Conservation (phyloP, 2,797 vertebrate species). For the Moxostoma hubbsi region DNA sequence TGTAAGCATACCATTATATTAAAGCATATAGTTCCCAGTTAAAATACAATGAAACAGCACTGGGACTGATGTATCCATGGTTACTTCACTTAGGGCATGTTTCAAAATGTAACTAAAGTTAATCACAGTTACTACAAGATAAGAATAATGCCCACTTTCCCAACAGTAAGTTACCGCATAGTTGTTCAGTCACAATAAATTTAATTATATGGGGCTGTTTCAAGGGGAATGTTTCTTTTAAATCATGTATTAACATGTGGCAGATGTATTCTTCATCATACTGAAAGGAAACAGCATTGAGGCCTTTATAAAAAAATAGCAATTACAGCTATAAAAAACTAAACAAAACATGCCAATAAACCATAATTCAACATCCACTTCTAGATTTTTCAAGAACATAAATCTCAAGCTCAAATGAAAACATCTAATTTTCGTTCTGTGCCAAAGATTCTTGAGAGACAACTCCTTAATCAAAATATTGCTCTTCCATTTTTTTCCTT, state of each 20-base stretch:
- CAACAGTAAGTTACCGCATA: conserved; percentile 51
- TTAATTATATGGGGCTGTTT: conserved; percentile 50
- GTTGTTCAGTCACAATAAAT: conserved; percentile 56
- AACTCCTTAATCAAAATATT: conserved; percentile 64
- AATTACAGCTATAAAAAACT: conserved; percentile 42
- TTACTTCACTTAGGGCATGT: conserved; percentile 35
- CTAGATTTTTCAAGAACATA: conserved; percentile 62
- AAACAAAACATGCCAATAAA: conserved; percentile 63
- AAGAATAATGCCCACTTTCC: conserved; percentile 50
- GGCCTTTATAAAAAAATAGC: too few species aligned
- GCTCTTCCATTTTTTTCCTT: conserved; percentile 6
- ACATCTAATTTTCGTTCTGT: conserved; percentile 58
- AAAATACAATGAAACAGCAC: conserved; percentile 33
- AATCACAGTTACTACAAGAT: conserved; percentile 44
- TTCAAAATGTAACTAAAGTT: conserved; percentile 36
- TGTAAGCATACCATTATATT: conserved; percentile 29
- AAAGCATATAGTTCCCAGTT: conserved; percentile 21
- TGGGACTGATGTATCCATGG: conserved; percentile 25
- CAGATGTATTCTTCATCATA: conserved; percentile 52
- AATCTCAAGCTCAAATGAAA: conserved; percentile 62
- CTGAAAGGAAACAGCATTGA: too few species aligned
- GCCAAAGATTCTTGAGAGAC: conserved; percentile 64
- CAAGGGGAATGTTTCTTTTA: conserved; percentile 54
- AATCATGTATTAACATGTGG: conserved; percentile 62
- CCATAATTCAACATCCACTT: conserved; percentile 66